These are phyloP conservation scores for Peromyscus melanophrys DNA, from an alignment of 2,797 vertebrate genomes.

Conservation along the genomic window DNA sequence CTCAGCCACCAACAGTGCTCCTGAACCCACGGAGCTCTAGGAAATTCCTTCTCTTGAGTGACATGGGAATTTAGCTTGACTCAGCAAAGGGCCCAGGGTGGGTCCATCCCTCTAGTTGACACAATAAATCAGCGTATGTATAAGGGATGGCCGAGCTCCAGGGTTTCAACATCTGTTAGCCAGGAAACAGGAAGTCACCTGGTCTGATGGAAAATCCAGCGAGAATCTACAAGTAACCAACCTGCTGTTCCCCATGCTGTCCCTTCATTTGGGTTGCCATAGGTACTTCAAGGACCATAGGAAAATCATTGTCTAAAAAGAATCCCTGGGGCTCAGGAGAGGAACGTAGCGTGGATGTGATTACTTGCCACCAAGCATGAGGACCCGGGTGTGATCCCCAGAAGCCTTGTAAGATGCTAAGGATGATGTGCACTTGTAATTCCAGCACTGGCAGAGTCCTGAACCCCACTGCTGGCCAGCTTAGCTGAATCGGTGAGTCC, in stretches of 20 bases:
- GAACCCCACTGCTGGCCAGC: not conserved
- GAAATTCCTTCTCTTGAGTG: conserved; percentile 17
- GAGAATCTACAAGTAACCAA: not conserved
- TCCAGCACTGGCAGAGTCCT: not conserved
- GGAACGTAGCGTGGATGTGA: not conserved
- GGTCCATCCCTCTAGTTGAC: not conserved
- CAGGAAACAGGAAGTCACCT: conserved; percentile 37
- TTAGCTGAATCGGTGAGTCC: not conserved
- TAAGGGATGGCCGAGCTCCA: not conserved
- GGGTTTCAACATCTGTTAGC: not conserved
- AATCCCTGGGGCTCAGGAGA: not conserved
- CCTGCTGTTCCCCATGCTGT: not conserved
- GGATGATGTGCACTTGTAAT: not conserved
- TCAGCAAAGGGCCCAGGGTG: not conserved
- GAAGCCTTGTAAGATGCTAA: not conserved
- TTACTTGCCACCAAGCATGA: not conserved
- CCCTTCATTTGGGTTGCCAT: conserved; percentile 12
- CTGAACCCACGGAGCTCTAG: not conserved
- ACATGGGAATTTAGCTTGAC: not conserved
- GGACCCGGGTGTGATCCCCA: not conserved
- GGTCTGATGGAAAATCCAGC: not conserved
- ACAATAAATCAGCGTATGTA: conserved; percentile 20
- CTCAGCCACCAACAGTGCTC: not conserved
- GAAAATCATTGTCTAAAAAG: not conserved
- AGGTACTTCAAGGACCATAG: not conserved